Evolutionary conservation across 2,888 invertebrate genomes (phyloP).

Genomic region (Rotaria sp.): DNA sequence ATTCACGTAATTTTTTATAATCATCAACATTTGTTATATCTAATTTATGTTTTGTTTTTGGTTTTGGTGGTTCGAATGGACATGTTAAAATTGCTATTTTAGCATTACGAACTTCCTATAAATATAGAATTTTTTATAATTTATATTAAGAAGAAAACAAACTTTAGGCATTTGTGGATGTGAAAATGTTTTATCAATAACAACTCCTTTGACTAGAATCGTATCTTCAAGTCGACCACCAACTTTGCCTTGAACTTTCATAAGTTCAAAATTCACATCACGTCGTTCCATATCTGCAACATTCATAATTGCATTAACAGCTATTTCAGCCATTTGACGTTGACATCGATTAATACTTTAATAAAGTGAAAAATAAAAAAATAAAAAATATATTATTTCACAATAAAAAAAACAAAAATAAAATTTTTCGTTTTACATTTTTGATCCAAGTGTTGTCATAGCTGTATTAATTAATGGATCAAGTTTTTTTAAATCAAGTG

Average conservation of each 20-base stretch:
- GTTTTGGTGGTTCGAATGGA: constrained; percentile 99
- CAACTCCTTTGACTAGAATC: constrained; percentile 85
- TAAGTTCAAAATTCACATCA: constrained; percentile 97
- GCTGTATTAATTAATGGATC: constrained; percentile 87
- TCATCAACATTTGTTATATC: constrained; percentile 91
- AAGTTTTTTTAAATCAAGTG: constrained; percentile 60
- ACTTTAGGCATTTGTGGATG: constrained; percentile 96
- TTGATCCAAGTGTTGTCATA: constrained; percentile 94
- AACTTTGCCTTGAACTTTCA: constrained; percentile 93
- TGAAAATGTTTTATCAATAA: constrained; percentile 97
- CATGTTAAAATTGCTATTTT: constrained; percentile 95
- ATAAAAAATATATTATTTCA: no score
- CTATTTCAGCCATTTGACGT: constrained; percentile 93
- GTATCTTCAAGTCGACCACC: constrained; percentile 95
- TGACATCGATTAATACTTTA: constrained; percentile 84
- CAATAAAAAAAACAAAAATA: no score
- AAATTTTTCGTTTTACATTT: constrained; percentile 65
- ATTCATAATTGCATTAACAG: constrained; percentile 88
- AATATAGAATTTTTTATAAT: not conserved
- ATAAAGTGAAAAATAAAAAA: constrained; percentile 40
- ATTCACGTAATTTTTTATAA: constrained; percentile 79
- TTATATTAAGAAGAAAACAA: not conserved
- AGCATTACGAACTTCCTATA: constrained; percentile 66
- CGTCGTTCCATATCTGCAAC: constrained; percentile 85
- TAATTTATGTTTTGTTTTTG: constrained; percentile 98